Evolutionary conservation across 2,113 vertebrate genomes (phyloP).

Genomic region (Chrysemys picta): DNA sequence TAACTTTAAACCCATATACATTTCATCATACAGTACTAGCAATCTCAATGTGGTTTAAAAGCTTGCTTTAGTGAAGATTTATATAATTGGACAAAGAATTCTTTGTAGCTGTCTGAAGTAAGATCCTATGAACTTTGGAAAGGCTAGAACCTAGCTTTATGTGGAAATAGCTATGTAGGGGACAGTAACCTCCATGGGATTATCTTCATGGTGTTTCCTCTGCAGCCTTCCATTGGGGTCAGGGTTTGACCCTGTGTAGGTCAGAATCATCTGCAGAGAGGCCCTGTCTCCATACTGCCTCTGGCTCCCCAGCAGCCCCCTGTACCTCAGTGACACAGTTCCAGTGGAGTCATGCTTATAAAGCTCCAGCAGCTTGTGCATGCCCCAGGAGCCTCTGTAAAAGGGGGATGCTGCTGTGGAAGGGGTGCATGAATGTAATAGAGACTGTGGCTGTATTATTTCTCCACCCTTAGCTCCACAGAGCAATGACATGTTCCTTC

Average conservation of each 20-base stretch:
- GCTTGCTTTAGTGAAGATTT: not conserved
- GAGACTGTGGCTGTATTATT: not conserved
- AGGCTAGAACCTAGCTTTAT: accelerated
- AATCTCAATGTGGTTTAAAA: not conserved
- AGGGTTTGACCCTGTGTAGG: not conserved
- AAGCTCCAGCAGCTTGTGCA: not conserved
- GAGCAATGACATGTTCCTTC: not conserved
- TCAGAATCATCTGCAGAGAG: not conserved
- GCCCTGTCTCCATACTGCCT: not conserved
- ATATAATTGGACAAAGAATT: not conserved
- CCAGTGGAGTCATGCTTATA: not conserved
- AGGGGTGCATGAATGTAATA: not conserved
- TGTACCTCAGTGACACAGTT: not conserved
- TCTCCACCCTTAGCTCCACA: not conserved
- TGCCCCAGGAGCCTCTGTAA: not conserved
- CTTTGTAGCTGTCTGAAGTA: not conserved
- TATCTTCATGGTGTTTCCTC: not conserved
- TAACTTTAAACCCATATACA: not conserved
- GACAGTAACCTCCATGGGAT: not conserved
- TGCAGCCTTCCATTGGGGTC: not conserved
- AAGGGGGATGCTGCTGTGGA: accelerated
- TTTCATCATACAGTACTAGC: not conserved
- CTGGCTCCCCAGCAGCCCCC: not conserved
- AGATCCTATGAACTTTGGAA: not conserved
- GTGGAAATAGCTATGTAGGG: not conserved